phyloP scores from a whole-genome alignment of 2,797 vertebrate genomes.

The Gymnothorax reevesii region DNA sequence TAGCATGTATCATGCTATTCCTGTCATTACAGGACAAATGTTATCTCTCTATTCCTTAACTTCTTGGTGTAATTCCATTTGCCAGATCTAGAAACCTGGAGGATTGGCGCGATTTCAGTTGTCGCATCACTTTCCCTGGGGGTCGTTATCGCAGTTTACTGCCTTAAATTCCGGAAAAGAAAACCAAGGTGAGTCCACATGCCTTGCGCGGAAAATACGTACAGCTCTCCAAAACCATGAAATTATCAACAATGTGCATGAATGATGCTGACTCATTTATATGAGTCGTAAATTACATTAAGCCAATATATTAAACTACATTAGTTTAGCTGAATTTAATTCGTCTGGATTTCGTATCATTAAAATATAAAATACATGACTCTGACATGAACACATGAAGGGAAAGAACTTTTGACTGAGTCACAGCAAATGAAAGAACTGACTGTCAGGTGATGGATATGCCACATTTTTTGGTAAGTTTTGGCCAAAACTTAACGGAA shows the following conservation, averaged over 20 bases:
- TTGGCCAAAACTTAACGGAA: too few species aligned
- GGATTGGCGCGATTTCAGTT: constrained; percentile 20
- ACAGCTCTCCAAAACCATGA: not conserved
- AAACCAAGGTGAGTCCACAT: not conserved
- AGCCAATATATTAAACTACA: not conserved
- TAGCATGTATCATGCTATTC: not conserved
- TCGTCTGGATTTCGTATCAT: not conserved
- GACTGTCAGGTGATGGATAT: too few species aligned
- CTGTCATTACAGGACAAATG: not conserved
- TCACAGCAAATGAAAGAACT: too few species aligned
- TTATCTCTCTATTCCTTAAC: not conserved
- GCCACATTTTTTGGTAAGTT: too few species aligned
- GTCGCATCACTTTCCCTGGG: constrained; percentile 1
- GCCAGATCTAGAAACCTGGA: constrained; percentile 13
- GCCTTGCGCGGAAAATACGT: not conserved
- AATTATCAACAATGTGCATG: not conserved
- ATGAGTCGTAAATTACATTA: not conserved
- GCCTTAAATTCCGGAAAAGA: constrained; percentile 20
- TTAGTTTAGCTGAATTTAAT: not conserved
- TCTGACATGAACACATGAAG: not conserved
- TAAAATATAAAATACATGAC: not conserved
- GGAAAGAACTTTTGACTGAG: not conserved
- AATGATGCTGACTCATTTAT: not conserved
- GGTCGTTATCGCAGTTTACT: constrained; percentile 14
- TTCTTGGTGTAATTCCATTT: not conserved